Conservation (phyloP, 2,113 vertebrate genomes). For the Lepus americanus region DNA sequence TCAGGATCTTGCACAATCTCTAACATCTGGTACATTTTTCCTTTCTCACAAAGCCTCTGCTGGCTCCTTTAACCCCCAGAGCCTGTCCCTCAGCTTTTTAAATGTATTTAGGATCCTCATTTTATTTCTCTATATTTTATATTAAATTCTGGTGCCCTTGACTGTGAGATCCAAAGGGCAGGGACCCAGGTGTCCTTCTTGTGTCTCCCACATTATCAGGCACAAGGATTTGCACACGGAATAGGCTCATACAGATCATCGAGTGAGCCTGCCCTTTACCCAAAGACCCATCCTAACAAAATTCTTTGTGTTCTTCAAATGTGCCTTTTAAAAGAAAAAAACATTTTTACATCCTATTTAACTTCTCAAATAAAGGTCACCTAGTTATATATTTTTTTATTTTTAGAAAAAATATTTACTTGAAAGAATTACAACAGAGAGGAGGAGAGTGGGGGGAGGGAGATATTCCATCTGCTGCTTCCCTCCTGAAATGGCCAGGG, state of each 20-base stretch:
- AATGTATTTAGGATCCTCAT: background rate
- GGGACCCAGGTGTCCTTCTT: too few species aligned
- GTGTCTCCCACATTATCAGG: background rate
- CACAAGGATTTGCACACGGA: background rate
- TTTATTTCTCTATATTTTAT: background rate
- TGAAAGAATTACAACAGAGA: too few species aligned
- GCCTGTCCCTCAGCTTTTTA: background rate
- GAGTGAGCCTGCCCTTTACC: background rate
- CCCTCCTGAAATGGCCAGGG: too few species aligned
- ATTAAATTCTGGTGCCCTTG: background rate
- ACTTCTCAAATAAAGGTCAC: background rate
- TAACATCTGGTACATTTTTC: background rate
- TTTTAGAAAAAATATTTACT: too few species aligned
- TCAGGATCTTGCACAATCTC: background rate
- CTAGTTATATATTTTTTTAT: background rate
- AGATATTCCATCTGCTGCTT: too few species aligned
- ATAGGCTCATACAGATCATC: background rate
- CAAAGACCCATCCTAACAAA: background rate
- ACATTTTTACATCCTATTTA: background rate
- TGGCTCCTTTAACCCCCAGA: background rate
- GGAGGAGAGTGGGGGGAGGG: too few species aligned
- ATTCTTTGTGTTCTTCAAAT: slow-evolving; percentile 29
- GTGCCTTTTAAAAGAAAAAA: slow-evolving; percentile 15
- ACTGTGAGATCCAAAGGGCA: background rate
- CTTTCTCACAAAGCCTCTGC: background rate